Evolutionary conservation across 2,797 vertebrate genomes (phyloP).

Genomic region (Etheostoma nigrum): DNA sequence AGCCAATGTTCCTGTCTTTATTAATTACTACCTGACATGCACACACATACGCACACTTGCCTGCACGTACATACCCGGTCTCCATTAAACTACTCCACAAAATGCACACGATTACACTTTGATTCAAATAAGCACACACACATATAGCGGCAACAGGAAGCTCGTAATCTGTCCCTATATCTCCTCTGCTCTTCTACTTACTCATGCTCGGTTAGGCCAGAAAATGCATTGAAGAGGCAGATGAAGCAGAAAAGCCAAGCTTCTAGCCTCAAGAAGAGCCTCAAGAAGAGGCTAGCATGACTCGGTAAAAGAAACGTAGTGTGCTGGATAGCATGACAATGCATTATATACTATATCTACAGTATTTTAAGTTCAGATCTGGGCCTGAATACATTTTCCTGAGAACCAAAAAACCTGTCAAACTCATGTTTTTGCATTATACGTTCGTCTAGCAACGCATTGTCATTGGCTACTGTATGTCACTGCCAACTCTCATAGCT

Average conservation of each 20-base stretch:
- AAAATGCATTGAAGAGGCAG: slow-evolving; percentile 56
- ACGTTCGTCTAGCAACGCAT: slow-evolving; percentile 1
- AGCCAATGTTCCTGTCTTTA: slow-evolving; percentile 78
- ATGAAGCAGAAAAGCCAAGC: slow-evolving; percentile 60
- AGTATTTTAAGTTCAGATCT: neutral
- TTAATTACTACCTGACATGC: slow-evolving; percentile 80
- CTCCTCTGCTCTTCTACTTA: slow-evolving; percentile 52
- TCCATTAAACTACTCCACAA: slow-evolving; percentile 32
- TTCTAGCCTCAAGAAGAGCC: slow-evolving; percentile 24
- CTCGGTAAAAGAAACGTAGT: slow-evolving; percentile 32
- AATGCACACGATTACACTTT: slow-evolving; percentile 41
- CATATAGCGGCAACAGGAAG: slow-evolving; percentile 31
- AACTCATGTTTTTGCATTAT: slow-evolving; percentile 35
- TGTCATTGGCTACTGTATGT: neutral
- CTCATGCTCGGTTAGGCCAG: slow-evolving; percentile 63
- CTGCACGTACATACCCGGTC: slow-evolving; percentile 31
- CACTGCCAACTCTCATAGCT: slow-evolving; percentile 16
- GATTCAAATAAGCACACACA: slow-evolving; percentile 28
- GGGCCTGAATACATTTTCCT: neutral
- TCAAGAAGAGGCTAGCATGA: slow-evolving; percentile 38
- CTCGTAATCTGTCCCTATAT: slow-evolving; percentile 62
- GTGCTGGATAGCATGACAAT: neutral
- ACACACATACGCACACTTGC: slow-evolving; percentile 24
- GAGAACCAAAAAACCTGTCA: slow-evolving; percentile 17
- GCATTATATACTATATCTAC: neutral